A percentile compares a stretch with the other conserved stretches of the same genome.
Conservation (phyloP, 2,888 invertebrate species). For the Pantelozetes paolii region DNA sequence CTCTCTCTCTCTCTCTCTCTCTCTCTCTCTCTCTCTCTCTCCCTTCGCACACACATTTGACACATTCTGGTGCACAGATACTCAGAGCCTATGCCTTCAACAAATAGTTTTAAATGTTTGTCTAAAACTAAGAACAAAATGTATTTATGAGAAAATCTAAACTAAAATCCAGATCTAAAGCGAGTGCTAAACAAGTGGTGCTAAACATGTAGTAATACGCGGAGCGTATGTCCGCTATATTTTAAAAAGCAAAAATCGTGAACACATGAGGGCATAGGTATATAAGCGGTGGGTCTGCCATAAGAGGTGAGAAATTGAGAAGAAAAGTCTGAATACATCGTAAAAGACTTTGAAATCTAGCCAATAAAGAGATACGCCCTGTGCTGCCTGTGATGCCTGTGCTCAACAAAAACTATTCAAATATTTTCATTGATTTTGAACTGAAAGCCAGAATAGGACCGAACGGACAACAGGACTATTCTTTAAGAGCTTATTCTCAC, state of each 20-base stretch:
- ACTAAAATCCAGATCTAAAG: not conserved
- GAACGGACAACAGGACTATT: not conserved
- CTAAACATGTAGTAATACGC: not conserved
- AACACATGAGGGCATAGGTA: not conserved
- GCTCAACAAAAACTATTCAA: not conserved
- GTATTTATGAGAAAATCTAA: not conserved
- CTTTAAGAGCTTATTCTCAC: slow-evolving; percentile 17
- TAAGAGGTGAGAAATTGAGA: slow-evolving; percentile 30
- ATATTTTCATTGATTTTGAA: not conserved
- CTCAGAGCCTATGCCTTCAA: slow-evolving; percentile 26
- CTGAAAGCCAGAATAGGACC: not conserved
- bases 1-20: slow-evolving; percentile 64
- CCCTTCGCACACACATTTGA: too few species aligned
- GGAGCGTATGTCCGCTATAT: slow-evolving; percentile 7
- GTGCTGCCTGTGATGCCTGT: not conserved
- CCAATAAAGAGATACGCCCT: slow-evolving; percentile 33
- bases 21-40: too few species aligned
- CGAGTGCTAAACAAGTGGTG: not conserved
- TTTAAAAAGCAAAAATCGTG: not conserved
- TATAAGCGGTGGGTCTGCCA: slow-evolving; percentile 26
- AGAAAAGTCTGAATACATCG: slow-evolving; percentile 26
- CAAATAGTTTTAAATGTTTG: slow-evolving; percentile 7
- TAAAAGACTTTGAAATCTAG: slow-evolving; percentile 27
- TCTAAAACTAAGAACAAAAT: not conserved
- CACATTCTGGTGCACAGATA: too few species aligned